Conservation (phyloP, 2,113 vertebrate genomes). For the Romanogobio albipinnatus region DNA sequence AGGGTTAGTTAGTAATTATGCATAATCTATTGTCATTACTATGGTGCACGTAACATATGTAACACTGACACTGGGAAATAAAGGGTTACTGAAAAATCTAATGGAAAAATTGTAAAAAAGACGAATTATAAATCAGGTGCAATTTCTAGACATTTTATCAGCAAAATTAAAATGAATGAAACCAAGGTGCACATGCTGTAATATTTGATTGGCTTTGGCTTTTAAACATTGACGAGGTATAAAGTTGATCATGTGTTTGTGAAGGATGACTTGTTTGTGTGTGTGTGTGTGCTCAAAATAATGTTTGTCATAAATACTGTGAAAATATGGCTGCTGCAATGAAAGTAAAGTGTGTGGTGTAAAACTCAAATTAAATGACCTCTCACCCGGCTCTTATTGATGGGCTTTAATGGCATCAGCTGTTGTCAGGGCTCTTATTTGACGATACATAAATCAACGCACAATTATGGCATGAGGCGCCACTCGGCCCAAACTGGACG, state of each 20-base stretch:
- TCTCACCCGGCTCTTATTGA: conserved; percentile 80
- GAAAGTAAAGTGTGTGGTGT: conserved; percentile 77
- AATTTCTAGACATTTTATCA: background rate
- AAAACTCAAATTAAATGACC: conserved; percentile 84
- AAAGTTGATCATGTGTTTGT: background rate
- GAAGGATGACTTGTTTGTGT: background rate
- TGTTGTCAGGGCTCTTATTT: conserved; percentile 73
- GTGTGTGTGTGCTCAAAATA: conserved; percentile 62
- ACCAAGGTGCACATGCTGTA: background rate
- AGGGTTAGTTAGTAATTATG: too few species aligned
- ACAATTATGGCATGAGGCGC: conserved; percentile 75
- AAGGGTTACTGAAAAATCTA: background rate
- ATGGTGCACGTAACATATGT: too few species aligned
- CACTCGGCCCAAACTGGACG: background rate
- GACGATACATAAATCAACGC: conserved; percentile 79
- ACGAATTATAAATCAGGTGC: rapidly evolving
- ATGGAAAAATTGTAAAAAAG: too few species aligned
- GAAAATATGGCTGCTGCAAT: conserved; percentile 70
- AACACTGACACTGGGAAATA: too few species aligned
- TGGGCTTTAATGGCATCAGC: conserved; percentile 76
- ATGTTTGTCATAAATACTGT: conserved; percentile 77
- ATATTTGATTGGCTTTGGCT: background rate
- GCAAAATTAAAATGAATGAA: background rate
- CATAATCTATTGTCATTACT: too few species aligned
- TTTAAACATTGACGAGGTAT: background rate